Conservation (phyloP, 1,140 invertebrate genomes). For the Luehdorfia chinensis region DNA sequence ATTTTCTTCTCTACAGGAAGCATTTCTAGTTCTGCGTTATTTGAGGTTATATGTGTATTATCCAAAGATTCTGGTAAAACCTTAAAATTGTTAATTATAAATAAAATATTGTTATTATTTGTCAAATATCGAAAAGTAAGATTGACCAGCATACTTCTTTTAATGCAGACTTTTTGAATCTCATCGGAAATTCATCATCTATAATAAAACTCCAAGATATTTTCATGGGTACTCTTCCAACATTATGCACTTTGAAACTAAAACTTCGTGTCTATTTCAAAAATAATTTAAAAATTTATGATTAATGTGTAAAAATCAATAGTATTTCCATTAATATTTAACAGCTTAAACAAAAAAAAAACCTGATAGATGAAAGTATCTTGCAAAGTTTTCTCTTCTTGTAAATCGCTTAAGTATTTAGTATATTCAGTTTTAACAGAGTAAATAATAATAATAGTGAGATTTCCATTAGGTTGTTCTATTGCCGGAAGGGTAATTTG, state of each 20-base stretch:
- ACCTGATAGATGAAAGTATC: slow-evolving; percentile 70
- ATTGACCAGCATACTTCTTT: slow-evolving; percentile 18
- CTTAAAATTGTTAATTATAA: too few relatives aligned
- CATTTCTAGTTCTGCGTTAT: slow-evolving; percentile 1
- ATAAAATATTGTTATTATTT: too few relatives aligned
- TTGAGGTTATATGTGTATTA: not conserved
- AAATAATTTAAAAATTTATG: slow-evolving; percentile 6
- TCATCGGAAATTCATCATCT: slow-evolving; percentile 58
- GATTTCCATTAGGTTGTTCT: slow-evolving; percentile 29
- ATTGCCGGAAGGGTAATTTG: slow-evolving; percentile 24
- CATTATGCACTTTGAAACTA: slow-evolving; percentile 51
- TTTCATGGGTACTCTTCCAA: slow-evolving; percentile 57
- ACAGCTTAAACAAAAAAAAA: slow-evolving; percentile 10
- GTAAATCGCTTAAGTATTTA: slow-evolving; percentile 44
- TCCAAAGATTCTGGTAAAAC: slow-evolving; percentile 1
- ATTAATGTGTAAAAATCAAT: not conserved
- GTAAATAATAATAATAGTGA: slow-evolving; percentile 55
- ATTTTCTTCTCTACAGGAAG: not conserved
- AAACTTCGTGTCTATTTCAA: slow-evolving; percentile 44
- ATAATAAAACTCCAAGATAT: slow-evolving; percentile 55
- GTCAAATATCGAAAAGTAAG: too few relatives aligned
- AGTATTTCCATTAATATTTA: slow-evolving; percentile 4
- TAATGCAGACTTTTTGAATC: slow-evolving; percentile 30
- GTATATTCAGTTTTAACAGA: slow-evolving; percentile 57
- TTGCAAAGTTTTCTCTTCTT: slow-evolving; percentile 42